Percentiles rank a stretch among this genome's conserved stretches.
Conservation (phyloP, 1,140 invertebrate genomes). For the Bombus turneri region DNA sequence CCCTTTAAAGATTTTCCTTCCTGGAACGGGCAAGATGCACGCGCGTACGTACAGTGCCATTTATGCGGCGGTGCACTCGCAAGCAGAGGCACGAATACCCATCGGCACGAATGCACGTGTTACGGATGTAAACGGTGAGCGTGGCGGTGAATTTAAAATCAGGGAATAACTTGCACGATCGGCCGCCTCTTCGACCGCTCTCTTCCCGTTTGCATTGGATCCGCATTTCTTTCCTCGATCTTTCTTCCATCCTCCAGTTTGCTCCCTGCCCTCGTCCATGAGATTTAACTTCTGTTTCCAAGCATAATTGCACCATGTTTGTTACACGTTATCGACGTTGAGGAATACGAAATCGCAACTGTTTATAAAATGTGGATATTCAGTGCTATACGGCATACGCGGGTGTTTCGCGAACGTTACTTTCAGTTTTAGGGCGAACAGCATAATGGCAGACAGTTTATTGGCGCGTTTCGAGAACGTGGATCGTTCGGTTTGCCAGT, state of each 20-base stretch:
- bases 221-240: background rate
- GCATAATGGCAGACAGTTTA: background rate
- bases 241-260: background rate
- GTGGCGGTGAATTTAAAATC: slow-evolving; percentile 67
- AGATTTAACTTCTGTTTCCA: slow-evolving; percentile 22
- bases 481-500: background rate
- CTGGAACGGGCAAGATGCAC: slow-evolving; percentile 10
- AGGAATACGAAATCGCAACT: slow-evolving; percentile 14
- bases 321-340: background rate
- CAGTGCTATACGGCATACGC: background rate
- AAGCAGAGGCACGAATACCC: slow-evolving; percentile 27
- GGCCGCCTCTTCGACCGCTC: slow-evolving; percentile 6
- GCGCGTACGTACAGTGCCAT: slow-evolving; percentile 5
- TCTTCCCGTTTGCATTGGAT: slow-evolving; percentile 19
- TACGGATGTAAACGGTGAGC: slow-evolving; percentile 63
- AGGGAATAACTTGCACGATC: slow-evolving; percentile 59
- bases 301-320: background rate
- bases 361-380: background rate
- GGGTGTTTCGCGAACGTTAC: background rate
- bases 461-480: background rate
- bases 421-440: background rate
- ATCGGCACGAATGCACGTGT: slow-evolving; percentile 60
- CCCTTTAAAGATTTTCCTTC: slow-evolving; percentile 38
- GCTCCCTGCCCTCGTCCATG: no score
- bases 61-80: slow-evolving; percentile 12